Percentiles rank a stretch among this genome's conserved stretches.
Conservation (phyloP, 2,797 vertebrate species). For the Danio tinwini region DNA sequence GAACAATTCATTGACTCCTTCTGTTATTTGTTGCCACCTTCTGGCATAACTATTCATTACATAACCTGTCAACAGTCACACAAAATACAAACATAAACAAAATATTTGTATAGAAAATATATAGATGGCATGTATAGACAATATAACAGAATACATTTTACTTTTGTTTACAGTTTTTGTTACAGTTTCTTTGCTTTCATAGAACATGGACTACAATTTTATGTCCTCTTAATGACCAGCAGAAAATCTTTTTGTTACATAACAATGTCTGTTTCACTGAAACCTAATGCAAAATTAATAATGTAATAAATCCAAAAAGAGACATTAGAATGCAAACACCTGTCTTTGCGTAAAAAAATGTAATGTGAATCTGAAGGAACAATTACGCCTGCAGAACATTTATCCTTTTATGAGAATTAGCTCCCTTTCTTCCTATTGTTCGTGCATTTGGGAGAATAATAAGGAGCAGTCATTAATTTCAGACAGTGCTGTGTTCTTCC, state of each 20-base stretch:
- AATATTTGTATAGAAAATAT: background rate
- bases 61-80: background rate
- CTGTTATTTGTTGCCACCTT: background rate
- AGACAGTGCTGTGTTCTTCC: constrained; percentile 27
- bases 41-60: background rate
- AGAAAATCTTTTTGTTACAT: background rate
- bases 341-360: background rate
- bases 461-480: constrained; percentile 36
- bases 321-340: background rate
- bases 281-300: background rate
- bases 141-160: background rate
- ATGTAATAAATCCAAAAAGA: background rate
- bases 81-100: background rate
- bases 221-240: background rate
- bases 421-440: background rate
- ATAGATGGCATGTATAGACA: background rate
- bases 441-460: constrained; percentile 2
- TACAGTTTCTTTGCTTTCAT: background rate
- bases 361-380: background rate
- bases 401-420: background rate
- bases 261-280: background rate
- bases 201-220: background rate
- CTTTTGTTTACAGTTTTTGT: background rate
- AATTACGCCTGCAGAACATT: background rate
- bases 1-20: background rate